phyloP scores from a whole-genome alignment of 2,888 invertebrate genomes.

The Rotaria macrura region DNA sequence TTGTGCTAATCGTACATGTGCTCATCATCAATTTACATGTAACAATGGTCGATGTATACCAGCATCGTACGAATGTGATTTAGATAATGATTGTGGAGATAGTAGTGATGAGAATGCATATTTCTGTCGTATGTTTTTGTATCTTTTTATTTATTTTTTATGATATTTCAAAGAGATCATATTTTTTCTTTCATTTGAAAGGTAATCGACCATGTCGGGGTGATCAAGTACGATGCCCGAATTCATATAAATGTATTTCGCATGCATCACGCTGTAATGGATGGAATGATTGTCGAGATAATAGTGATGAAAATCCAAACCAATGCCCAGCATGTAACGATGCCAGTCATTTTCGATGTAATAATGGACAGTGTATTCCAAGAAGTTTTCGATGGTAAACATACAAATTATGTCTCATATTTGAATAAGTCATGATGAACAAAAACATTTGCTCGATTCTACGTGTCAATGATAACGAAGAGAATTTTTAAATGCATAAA shows the following conservation, averaged over 20 bases:
- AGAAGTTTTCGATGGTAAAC: neutral
- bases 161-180: no score
- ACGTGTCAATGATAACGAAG: no score
- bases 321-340: constrained; percentile 39
- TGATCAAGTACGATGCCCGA: constrained; percentile 24
- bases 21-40: constrained; percentile 36
- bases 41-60: constrained; percentile 57
- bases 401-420: neutral
- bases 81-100: constrained; percentile 86
- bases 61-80: constrained; percentile 87
- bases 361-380: constrained; percentile 46
- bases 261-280: constrained; percentile 65
- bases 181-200: no score
- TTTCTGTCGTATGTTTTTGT: constrained; percentile 25
- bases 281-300: constrained; percentile 90
- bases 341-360: constrained; percentile 43
- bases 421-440: no score
- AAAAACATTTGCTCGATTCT: no score
- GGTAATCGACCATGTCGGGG: constrained; percentile 25
- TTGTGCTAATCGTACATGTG: constrained; percentile 19
- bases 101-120: constrained; percentile 90
- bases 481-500: no score
- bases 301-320: constrained; percentile 59
- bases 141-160: neutral
- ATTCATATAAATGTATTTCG: constrained; percentile 38